Evolutionary conservation across 2,797 vertebrate species (phyloP).

Genomic region (Hydrocynus forskahlii): DNA sequence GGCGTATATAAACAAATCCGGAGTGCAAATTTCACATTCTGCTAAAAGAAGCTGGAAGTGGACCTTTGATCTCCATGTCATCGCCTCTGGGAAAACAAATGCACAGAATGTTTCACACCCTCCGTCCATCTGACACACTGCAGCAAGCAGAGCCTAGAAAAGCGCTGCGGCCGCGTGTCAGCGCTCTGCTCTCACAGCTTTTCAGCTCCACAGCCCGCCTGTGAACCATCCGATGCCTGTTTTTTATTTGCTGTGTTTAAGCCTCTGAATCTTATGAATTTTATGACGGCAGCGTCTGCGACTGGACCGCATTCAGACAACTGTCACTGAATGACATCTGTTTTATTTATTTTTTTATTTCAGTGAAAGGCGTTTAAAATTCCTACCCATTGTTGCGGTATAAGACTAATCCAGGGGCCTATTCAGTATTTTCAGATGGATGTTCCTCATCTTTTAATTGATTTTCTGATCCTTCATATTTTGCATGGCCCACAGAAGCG

Average conservation of each 20-base stretch:
- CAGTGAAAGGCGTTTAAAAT: background rate
- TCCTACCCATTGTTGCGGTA: background rate
- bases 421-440: background rate
- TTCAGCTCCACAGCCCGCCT: background rate
- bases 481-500: background rate
- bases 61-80: constrained; percentile 39
- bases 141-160: background rate
- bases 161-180: background rate
- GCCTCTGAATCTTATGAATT: background rate
- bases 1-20: background rate
- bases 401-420: background rate
- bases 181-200: background rate
- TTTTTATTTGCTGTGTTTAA: background rate
- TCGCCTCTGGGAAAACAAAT: constrained; percentile 43
- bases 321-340: background rate
- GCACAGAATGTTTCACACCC: constrained; percentile 19
- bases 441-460: background rate
- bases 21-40: constrained; percentile 9
- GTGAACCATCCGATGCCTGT: background rate
- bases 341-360: background rate
- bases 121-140: constrained; percentile 10
- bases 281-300: background rate
- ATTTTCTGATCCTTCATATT: constrained; percentile 1
- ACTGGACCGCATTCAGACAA: background rate
- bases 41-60: constrained; percentile 18